Evolutionary conservation across 1,140 invertebrate species (phyloP), one percentile per base, ranked within the genome.

Genomic region (Sesamia nonagrioides): DNA sequence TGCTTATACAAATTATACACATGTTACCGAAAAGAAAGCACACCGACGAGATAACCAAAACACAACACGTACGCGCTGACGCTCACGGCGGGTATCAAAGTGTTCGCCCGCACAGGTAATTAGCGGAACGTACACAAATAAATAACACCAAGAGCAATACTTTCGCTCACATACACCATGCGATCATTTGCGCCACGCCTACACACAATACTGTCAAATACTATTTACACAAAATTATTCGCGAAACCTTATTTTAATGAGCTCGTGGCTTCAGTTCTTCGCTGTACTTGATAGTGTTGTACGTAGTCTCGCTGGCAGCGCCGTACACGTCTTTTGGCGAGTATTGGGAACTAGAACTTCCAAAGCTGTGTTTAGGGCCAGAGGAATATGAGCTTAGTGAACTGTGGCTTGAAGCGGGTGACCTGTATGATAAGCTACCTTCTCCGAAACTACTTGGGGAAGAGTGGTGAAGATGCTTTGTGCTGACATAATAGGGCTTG

Each of bases 251-350:
- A 35, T 33, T 18, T 89, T 88, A 93, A 73, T 95, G 86, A 80
- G 74, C 77, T 33, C 89, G 85, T 5, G 93, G 91, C 68, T 94
- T 95, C 9, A 95, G 78, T 73, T 93, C 92, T 73, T 93, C 89
- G 79, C 93, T 95, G 77, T 94, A 95, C 78, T 95, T 95, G 13
- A 95, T 95, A 17, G 93, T 95, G 79, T 95, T 94, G 72, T 95
- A 95, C 4, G 88, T 81, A 54, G 85, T 85, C 84, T 93, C 92
- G 72, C 92, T 93, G 83, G 89, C 89, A 18, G 91, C 86, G 2
- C 92, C 92, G 17, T 93, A 86, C 6, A 81, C 73, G 66, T 95
- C 93, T 52, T 91, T 91, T 37, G 91, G 84, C 37, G 87, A 60
- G 50, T 91, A 94, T 40, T 86, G 88, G 4, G 86, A 86, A 42